Conservation (phyloP, 2,113 vertebrate genomes). For the Craseonycteris thonglongyai region DNA sequence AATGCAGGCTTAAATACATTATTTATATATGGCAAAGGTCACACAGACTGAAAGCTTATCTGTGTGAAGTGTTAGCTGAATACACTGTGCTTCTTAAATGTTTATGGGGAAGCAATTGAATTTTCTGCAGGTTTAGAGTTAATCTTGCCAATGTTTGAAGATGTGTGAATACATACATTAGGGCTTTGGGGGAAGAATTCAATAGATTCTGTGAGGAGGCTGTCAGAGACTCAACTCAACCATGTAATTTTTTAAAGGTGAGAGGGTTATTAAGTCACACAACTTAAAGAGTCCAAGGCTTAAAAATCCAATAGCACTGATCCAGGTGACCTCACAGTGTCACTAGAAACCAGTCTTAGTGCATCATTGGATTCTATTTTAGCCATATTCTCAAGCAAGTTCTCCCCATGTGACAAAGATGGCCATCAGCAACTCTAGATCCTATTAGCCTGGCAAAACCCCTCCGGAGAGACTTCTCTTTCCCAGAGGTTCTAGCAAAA, state of each 20-base stretch:
- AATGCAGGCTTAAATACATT: background rate
- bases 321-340: background rate
- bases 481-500: background rate
- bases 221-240: background rate
- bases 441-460: background rate
- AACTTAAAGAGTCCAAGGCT: background rate
- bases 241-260: background rate
- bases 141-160: background rate
- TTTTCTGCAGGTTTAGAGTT: slow-evolving; percentile 5
- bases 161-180: background rate
- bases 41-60: background rate
- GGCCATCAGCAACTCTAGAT: background rate
- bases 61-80: background rate
- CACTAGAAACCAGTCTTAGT: background rate
- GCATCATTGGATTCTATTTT: background rate
- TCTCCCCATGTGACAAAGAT: background rate
- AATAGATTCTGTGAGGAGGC: background rate
- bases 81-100: background rate
- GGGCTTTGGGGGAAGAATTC: background rate
- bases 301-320: background rate
- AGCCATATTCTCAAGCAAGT: background rate
- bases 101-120: background rate
- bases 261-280: background rate
- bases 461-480: background rate
- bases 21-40: background rate